A percentile compares a stretch with the other conserved stretches of the same genome.
These are phyloP conservation scores for Thysanoteuthis rhombus DNA, from an alignment of 2,888 invertebrate genomes.

Conservation along the genomic window DNA sequence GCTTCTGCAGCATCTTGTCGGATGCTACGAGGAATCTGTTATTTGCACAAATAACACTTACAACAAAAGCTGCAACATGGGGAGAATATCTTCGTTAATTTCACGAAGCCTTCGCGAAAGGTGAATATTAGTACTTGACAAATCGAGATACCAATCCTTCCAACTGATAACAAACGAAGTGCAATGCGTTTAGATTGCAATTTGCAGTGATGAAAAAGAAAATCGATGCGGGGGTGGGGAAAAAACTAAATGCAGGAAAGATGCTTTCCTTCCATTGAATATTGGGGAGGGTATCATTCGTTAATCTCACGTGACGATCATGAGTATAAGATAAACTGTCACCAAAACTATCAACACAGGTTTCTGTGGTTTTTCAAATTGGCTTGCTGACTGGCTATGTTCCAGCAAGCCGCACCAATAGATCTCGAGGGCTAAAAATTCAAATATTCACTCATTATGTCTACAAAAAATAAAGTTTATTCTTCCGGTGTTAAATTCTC, in stretches of 20 bases:
- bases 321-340: no score
- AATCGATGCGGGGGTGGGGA: neutral
- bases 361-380: no score
- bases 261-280: no score
- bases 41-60: neutral
- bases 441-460: no score
- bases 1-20: neutral
- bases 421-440: no score
- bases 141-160: neutral
- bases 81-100: neutral
- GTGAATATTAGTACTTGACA: neutral
- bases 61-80: neutral
- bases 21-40: neutral
- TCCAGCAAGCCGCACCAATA: no score
- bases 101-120: neutral
- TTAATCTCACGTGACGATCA: no score
- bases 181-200: neutral
- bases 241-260: neutral
- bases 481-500: no score
- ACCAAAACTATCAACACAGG: no score
- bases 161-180: neutral
- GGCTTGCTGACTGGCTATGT: no score
- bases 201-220: neutral
- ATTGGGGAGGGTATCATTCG: no score
- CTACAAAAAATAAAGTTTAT: no score